phyloP scores from a whole-genome alignment of 2,113 vertebrate genomes.

The Pseudonaja textilis region DNA sequence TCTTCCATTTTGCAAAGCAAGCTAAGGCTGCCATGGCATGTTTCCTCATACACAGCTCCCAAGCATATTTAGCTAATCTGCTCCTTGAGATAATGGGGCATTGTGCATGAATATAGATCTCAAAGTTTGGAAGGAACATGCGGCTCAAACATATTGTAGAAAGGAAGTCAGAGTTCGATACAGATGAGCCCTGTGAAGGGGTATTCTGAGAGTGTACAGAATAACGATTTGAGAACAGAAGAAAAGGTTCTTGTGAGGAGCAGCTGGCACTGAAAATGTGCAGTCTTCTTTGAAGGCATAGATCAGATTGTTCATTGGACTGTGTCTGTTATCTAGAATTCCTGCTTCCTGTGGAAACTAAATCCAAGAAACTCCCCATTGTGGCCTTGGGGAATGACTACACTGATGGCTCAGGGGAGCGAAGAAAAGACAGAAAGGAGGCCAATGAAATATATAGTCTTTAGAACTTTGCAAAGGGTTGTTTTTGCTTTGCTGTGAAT shows the following conservation, averaged over 20 bases:
- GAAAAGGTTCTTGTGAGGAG: not conserved
- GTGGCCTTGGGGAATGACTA: not conserved
- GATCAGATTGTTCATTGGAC: not conserved
- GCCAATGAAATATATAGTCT: not conserved
- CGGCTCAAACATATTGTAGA: not conserved
- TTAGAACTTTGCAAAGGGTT: not conserved
- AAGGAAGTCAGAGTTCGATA: not conserved
- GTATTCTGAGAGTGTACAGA: not conserved
- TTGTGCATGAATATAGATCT: not conserved
- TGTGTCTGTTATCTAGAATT: not conserved
- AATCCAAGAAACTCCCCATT: not conserved
- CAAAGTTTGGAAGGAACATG: not conserved
- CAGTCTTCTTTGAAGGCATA: not conserved
- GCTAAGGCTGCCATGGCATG: too few relatives aligned
- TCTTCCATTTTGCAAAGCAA: not conserved
- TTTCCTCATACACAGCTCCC: not conserved
- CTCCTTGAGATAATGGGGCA: not conserved
- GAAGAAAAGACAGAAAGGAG: not conserved
- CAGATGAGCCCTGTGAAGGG: not conserved
- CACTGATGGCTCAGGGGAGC: not conserved
- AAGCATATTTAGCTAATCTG: not conserved
- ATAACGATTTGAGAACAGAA: not conserved
- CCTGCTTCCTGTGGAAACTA: not conserved
- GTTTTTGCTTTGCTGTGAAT: not conserved
- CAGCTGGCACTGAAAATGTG: not conserved